A percentile compares a stretch with the other conserved stretches of the same genome.
Conservation (phyloP, 2,888 invertebrate genomes). For the Dryomyza anilis region DNA sequence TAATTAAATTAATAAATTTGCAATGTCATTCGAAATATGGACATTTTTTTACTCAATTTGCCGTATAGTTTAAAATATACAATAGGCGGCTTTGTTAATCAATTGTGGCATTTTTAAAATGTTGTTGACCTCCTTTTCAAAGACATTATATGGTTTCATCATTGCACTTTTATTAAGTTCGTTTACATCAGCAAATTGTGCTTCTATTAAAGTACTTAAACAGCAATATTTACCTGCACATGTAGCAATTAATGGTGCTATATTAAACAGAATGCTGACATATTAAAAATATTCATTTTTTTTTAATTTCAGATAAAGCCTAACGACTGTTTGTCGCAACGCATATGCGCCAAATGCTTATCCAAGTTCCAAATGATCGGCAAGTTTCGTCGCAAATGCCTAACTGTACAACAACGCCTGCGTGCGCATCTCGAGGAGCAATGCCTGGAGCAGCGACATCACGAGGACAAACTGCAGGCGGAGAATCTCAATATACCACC, state of each 20-base stretch:
- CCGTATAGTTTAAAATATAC: too few species aligned
- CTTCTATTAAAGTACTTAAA: too few species aligned
- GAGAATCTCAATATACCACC: constrained; percentile 21
- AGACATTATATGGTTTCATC: too few species aligned
- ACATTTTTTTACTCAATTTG: too few species aligned
- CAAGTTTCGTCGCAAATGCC: constrained; percentile 53
- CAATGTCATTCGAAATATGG: too few species aligned
- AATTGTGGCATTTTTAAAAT: too few species aligned
- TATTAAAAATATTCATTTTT: background rate
- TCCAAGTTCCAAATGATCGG: constrained; percentile 53
- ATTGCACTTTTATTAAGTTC: background rate
- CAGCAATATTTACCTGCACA: too few species aligned
- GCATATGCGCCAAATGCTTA: constrained; percentile 52
- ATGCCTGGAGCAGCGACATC: constrained; percentile 24
- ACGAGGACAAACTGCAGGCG: background rate
- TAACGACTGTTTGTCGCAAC: constrained; percentile 53
- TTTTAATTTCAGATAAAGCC: constrained; percentile 41
- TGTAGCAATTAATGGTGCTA: too few species aligned
- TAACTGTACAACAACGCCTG: constrained; percentile 50
- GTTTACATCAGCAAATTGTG: background rate
- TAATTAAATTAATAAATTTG: too few species aligned
- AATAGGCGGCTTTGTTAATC: too few species aligned
- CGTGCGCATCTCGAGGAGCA: constrained; percentile 38
- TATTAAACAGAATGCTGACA: too few species aligned
- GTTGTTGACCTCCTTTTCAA: too few species aligned